These are phyloP conservation scores for Eilema griseolum DNA, from an alignment of 2,888 invertebrate species.

Conservation along the genomic window DNA sequence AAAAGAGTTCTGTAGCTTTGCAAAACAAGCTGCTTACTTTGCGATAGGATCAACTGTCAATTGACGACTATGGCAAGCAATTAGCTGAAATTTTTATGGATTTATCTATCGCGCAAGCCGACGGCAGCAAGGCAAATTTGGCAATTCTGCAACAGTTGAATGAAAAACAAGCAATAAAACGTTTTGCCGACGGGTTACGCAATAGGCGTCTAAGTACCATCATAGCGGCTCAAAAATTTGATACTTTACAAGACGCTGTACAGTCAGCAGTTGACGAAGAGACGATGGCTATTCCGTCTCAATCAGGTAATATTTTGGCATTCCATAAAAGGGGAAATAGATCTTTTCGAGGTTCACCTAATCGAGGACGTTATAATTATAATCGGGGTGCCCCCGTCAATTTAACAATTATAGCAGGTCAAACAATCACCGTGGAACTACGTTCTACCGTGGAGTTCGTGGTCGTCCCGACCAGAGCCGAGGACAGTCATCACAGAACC, in stretches of 20 bases:
- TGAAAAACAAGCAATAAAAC: slow-evolving; percentile 18
- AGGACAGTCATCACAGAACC: neutral
- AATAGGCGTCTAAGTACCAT: slow-evolving; percentile 22
- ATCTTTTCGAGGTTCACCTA: neutral
- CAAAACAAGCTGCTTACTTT: slow-evolving; percentile 1
- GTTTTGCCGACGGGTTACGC: slow-evolving; percentile 25
- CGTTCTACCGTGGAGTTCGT: neutral
- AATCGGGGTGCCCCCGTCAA: neutral
- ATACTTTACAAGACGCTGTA: slow-evolving; percentile 1
- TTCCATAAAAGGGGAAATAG: slow-evolving; percentile 7
- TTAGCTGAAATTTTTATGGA: slow-evolving; percentile 16
- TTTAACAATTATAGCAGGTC: neutral
- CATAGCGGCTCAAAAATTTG: slow-evolving; percentile 14
- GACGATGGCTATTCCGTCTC: slow-evolving; percentile 15
- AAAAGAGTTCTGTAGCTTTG: too few species aligned
- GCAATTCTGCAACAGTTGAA: neutral
- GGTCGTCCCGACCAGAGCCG: neutral
- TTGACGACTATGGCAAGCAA: slow-evolving; percentile 11
- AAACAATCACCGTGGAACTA: neutral
- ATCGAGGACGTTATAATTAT: neutral
- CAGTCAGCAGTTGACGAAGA: slow-evolving; percentile 5
- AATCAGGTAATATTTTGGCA: slow-evolving; percentile 7
- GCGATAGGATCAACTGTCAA: slow-evolving; percentile 8
- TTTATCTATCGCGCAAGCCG: slow-evolving; percentile 16
- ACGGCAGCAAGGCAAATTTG: slow-evolving; percentile 3